phyloP scores from a whole-genome alignment of 2,113 vertebrate genomes.

The Actinemys pallida region DNA sequence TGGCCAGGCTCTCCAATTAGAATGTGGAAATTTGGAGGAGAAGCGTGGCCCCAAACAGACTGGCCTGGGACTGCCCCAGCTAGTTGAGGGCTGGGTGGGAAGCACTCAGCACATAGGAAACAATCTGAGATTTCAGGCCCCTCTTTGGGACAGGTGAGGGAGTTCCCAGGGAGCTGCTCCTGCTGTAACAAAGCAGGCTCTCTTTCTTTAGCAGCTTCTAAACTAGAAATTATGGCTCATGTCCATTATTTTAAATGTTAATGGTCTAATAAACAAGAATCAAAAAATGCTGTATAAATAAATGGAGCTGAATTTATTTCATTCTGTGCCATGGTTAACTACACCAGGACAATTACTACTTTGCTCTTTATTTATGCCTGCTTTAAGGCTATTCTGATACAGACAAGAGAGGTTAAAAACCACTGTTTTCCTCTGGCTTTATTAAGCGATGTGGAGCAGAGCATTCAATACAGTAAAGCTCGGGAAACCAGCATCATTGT shows the following conservation, averaged over 20 bases:
- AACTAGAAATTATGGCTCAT: accelerated
- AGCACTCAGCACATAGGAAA: neutral
- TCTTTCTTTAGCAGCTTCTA: accelerated
- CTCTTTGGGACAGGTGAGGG: neutral
- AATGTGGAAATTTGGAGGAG: neutral
- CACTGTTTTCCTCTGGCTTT: neutral
- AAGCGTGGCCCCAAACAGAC: neutral
- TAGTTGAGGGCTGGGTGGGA: neutral
- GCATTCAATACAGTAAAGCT: neutral
- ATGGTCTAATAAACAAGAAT: neutral
- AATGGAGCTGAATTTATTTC: neutral
- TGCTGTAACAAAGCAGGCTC: accelerated
- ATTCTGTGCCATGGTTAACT: constrained; percentile 18
- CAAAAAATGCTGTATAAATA: constrained; percentile 4
- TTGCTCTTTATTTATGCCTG: neutral
- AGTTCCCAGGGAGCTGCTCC: neutral
- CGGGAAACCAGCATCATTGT: accelerated
- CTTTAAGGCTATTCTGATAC: constrained; percentile 13
- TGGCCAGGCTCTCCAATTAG: accelerated
- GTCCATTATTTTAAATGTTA: neutral
- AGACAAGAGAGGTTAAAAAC: neutral
- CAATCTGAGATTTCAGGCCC: too few relatives aligned
- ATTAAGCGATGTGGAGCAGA: neutral
- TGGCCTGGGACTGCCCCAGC: neutral
- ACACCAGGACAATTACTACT: neutral